These are phyloP conservation scores for Nebria brevicollis DNA, from an alignment of 2,888 invertebrate genomes.

Conservation along the genomic window DNA sequence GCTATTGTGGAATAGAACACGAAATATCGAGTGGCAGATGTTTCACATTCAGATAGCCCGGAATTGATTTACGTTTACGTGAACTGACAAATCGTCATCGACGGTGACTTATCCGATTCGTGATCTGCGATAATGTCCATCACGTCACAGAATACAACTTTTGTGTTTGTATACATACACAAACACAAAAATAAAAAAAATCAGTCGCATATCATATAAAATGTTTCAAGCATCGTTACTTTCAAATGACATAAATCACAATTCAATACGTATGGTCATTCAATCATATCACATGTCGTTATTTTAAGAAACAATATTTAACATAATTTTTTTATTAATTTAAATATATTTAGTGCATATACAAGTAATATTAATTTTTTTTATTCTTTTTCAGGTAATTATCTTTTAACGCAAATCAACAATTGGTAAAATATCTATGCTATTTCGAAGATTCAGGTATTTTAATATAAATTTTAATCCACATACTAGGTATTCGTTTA, in stretches of 20 bases:
- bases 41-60: constrained; percentile 37
- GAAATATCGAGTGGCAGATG: constrained; percentile 29
- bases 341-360: too few species aligned
- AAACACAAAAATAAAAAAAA: not conserved
- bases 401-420: not conserved
- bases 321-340: too few species aligned
- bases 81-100: constrained; percentile 43
- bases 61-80: constrained; percentile 40
- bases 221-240: not conserved
- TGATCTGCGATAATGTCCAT: constrained; percentile 29
- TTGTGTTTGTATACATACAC: not conserved
- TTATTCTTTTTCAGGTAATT: not conserved
- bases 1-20: not conserved
- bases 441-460: not conserved
- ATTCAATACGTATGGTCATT: not conserved
- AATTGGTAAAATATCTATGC: not conserved
- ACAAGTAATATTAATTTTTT: too few species aligned
- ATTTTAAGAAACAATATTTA: not conserved
- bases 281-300: not conserved
- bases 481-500: constrained; percentile 12
- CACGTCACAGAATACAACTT: constrained; percentile 1
- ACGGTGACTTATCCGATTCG: constrained; percentile 41
- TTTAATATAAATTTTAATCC: not conserved
- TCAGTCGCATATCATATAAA: not conserved
- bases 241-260: not conserved